Evolutionary conservation across 37 sponge, comb jelly and placozoan species (phyloP), one percentile per base, ranked within the genome.

Genomic region (Amphimedon queenslandica): DNA sequence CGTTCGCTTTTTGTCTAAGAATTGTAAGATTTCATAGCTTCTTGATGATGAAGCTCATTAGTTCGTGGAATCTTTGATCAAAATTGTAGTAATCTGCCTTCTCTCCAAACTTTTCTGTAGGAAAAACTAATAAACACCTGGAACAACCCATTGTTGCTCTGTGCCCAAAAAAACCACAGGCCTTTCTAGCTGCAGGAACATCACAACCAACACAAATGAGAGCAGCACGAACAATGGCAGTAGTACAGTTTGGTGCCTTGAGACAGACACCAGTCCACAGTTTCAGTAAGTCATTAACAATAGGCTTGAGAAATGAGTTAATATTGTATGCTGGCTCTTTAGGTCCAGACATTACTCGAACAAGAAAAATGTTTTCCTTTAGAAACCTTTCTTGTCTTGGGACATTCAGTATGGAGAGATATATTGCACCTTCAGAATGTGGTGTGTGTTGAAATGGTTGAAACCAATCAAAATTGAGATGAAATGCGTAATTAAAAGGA

Each of bases 71-170:
- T 8, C 75, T 64, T 16, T 41, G 23, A 29, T 81, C 67, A 72
- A 72, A 81, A 18, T 66, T 66, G 65, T 36, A 32, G 33, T 53
- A 72, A 47, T 81, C 68, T 51, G 74, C 40, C 42, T 66, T 72
- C 23, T 81, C 81, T 34, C 81, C 81, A 81, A 81, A 81, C 28
- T 23, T 32, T 55, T 18, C 41, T 34, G 73, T 81, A 40, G 67
- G 74, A 35, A 80, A 80, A 33, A n/a, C 31, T 20, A 40, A 40
- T 32, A 63, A 16, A 41, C 80, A 80, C 51, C 42, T 71, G 23
- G 57, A 80, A 63, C 80, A 80, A 16, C 66, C 80, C 11, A 21
- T 30, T 6, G 2, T 6, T 55, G 80, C 80, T 40, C 28, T 63
- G 29, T 80, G 80, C 29, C 51, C 64, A 3, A 80, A 37, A 71